Evolutionary conservation across 2,113 vertebrate species (phyloP), one percentile per base, ranked within the genome.

Genomic region (Sardina pilchardus): DNA sequence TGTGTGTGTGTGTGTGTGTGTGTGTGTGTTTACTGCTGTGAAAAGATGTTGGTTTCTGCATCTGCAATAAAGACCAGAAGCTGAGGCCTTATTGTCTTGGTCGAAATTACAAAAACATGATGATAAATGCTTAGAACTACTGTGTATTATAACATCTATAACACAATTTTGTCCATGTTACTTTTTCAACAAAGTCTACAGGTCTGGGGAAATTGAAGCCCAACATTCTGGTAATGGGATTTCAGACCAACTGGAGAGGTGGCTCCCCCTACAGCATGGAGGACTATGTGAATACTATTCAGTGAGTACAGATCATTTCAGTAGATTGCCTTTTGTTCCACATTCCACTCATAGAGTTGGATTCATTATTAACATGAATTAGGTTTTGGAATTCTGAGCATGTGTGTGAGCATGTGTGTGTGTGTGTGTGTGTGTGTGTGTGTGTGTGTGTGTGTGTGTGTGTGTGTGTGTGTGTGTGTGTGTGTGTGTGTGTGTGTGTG

Each of bases 131-230:
- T 42, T 42, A 42, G 39, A 82, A 45, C 39, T 45, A n/a, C n/a
- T n/a, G n/a, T n/a, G 9, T 24, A 21, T 16, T 80, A 30, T 24
- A 26, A n/a, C 16, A 59, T 26, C 39, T 42, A 42, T 42, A 42
- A 42, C 39, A 42, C 39, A 42, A 42, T 42, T 42, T 42, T 42
- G 39, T 42, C 39, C 17, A 50, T 83, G 17, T 81, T 6, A n/a
- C 44, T 39, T 34, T 56, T 42, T 24, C 88, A 47, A 81, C 71
- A 80, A 83, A 96, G 95, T 93, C 95, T 0, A 93, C 92, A 2
- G 94, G 94, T 87, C 90, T 96, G 36, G 95, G 94, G 2, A 95
- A 95, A 82, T 86, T 96, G 48, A 96, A 93, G 85, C 94, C 96
- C 45, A 96, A 95, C 90, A 94, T 93, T 0, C 83, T 96, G 50